Percentiles rank a stretch among this genome's conserved stretches.
Evolutionary conservation across 2,113 vertebrate species (phyloP).

Genomic region (Willisornis vidua): DNA sequence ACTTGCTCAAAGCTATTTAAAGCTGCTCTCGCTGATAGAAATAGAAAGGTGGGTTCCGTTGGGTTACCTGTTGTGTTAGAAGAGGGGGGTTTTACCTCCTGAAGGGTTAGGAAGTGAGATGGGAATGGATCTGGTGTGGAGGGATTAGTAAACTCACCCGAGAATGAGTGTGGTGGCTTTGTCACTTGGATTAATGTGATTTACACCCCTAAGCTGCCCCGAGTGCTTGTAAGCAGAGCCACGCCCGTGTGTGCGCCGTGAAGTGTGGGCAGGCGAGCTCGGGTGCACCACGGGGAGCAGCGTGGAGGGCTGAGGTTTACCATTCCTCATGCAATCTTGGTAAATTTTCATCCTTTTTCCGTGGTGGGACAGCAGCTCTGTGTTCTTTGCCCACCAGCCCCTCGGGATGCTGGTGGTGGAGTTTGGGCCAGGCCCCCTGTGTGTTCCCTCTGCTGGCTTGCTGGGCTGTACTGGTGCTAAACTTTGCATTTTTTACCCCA

Average conservation of each 20-base stretch:
- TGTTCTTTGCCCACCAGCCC: not conserved
- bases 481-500: not conserved
- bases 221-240: not conserved
- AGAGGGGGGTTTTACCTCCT: not conserved
- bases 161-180: not conserved
- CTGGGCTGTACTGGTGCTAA: not conserved
- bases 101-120: not conserved
- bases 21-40: not conserved
- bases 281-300: not conserved
- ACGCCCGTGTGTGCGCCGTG: not conserved
- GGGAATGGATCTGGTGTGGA: not conserved
- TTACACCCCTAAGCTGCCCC: conserved; percentile 19
- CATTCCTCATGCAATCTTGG: fast-evolving
- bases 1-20: not conserved
- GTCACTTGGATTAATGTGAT: not conserved
- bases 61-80: not conserved
- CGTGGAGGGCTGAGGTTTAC: not conserved
- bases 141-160: not conserved
- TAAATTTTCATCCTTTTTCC: not conserved
- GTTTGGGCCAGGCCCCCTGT: fast-evolving
- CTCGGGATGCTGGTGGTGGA: not conserved
- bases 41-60: fast-evolving
- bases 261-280: not conserved
- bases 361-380: not conserved
- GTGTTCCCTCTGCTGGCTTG: not conserved